These are phyloP conservation scores for Poeciliopsis paucimaculata DNA, from an alignment of 2,797 vertebrate species.

Conservation along the genomic window DNA sequence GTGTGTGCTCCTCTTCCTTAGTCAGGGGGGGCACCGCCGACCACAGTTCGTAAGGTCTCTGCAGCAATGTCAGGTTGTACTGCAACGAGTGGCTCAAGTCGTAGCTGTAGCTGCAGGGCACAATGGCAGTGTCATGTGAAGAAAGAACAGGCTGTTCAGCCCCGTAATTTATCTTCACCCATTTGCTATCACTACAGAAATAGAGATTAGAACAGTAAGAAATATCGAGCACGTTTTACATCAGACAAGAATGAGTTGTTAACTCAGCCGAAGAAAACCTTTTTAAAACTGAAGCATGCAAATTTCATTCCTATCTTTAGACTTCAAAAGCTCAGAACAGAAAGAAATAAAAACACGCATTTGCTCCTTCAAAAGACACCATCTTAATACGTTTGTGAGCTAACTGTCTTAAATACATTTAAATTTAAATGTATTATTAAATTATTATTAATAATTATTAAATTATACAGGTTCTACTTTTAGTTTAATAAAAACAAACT, in stretches of 20 bases:
- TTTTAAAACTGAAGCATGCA: neutral
- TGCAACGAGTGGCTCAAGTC: conserved; percentile 97
- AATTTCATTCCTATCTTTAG: neutral
- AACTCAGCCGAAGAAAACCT: neutral
- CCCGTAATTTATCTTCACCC: neutral
- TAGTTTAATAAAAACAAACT: neutral
- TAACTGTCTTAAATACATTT: neutral
- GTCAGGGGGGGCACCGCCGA: conserved; percentile 26
- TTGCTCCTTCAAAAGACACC: neutral
- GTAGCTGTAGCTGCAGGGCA: conserved; percentile 91
- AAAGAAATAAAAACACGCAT: neutral
- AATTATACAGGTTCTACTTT: neutral
- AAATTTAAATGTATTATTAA: too few species aligned
- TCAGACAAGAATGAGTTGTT: neutral
- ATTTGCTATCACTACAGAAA: conserved; percentile 6
- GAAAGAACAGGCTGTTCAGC: conserved; percentile 9
- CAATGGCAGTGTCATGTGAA: conserved; percentile 19
- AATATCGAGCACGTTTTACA: neutral
- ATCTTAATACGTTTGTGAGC: neutral
- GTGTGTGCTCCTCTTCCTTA: conserved; percentile 81
- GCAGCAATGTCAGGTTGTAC: conserved; percentile 92
- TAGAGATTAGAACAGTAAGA: neutral
- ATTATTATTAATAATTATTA: too few species aligned
- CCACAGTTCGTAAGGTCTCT: conserved; percentile 86
- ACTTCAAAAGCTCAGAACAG: neutral